Percentiles rank a stretch among this genome's conserved stretches.
phyloP scores from a whole-genome alignment of 2,113 vertebrate species.

The Peromyscus californicus region DNA sequence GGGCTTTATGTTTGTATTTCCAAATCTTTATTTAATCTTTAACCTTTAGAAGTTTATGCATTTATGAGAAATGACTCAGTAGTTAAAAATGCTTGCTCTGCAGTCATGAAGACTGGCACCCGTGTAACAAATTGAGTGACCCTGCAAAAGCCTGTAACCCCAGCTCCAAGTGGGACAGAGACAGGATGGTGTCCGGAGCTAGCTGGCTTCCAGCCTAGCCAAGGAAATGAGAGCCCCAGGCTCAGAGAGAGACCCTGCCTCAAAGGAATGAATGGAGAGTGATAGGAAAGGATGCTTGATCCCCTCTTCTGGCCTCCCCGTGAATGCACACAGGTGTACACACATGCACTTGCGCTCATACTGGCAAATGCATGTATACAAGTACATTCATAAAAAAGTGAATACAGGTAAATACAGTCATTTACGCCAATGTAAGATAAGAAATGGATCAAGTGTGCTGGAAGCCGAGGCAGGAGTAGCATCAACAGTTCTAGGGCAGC shows the following conservation, averaged over 20 bases:
- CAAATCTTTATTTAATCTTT: neutral
- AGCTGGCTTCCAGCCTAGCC: neutral
- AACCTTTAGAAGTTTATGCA: constrained; percentile 4
- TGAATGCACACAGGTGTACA: neutral
- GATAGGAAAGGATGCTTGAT: neutral
- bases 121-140: neutral
- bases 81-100: neutral
- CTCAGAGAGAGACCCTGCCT: neutral
- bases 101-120: neutral
- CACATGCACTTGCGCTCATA: neutral
- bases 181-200: neutral
- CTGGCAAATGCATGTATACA: neutral
- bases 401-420: neutral
- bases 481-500: neutral
- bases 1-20: neutral
- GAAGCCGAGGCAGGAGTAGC: neutral
- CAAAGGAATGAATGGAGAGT: neutral
- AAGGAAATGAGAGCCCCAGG: neutral
- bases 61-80: neutral
- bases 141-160: neutral
- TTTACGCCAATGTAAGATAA: neutral
- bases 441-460: neutral
- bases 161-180: neutral
- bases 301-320: neutral
- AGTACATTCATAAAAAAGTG: neutral